Base-by-base conservation (phyloP, 2,113 vertebrate genomes). In the Macquaria australasica region DNA sequence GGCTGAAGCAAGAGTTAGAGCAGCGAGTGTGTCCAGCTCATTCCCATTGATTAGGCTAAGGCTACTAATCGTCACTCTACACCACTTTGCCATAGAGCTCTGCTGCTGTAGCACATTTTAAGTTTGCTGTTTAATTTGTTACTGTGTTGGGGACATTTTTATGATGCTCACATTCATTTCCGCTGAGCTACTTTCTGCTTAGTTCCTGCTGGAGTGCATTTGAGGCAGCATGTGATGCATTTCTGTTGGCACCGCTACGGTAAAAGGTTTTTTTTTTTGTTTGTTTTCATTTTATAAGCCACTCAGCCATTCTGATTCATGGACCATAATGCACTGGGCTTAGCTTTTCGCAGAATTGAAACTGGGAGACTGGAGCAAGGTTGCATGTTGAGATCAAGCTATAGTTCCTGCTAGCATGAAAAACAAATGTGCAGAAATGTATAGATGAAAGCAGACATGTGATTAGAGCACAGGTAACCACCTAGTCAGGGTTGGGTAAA, bases 241-340 rank as follows among this genome's bases (percentile, higher is more conserved):
- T 70, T 85, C 73, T 64, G 43, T 25, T 81, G 73, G 82, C 62
- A 79, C 23, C 45, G 5, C n/a, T 6, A 53, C 45, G 31, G 48
- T 59, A 74, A 60, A 74, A 78, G 23, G 16, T 7, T 37, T 60
- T 74, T 79, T 62, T 31, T 34, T 2, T 34, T 34, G 3, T 34
- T 59, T 31, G 18, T 25, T 60, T 66, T 59, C n/a, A 8, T 79
- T 73, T 31, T 45, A 66, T 56, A 60, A 84, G 51, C 68, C 72
- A 74, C 83, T 79, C 68, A 85, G 64, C 23, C 15, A 23, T 72
- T 85, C 76, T 82, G 82, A 81, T 63, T 79, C 67, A 87, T 67
- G 58, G 51, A 60, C 37, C 16, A 59, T 70, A 68, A 87, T 85
- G 82, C 70, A 51, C 39, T 15, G 53, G 72, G 73, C 41, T 64